Base-by-base conservation (phyloP, 2,888 invertebrate genomes). In the Parnassius apollo region DNA sequence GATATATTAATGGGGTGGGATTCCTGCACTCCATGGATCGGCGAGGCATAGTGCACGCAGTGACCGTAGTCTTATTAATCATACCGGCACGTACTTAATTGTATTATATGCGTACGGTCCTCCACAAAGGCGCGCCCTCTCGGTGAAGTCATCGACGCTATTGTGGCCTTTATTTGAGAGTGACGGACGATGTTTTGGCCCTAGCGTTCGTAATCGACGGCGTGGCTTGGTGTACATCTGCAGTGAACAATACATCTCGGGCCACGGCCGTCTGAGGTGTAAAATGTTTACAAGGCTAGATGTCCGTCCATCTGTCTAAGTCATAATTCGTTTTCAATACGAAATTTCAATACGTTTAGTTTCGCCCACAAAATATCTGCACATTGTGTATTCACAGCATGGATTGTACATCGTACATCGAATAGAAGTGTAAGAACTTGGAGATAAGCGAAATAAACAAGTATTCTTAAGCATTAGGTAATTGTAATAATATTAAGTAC, bases 1-100 rank as follows among this genome's bases (percentile, higher is more conserved):
- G 83, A 80, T 82, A 86, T 86, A 88, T 88, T 86, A 86, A 86
- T 86, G 80, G 83, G 80, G 77, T 78, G 73, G 77, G 78, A 85
- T 85, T 82, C 83, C 80, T 77, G 74, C 72, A 74, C 75, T 65
- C 67, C 69, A 63, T 66, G 60, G 68, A 62, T 64, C 62, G 59
- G 62, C 51, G 13, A 66, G 71, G 72, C 73, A 74, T 75, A 75
- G 76, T 72, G 75, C 75, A 76, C 74, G 66, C 69, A 69, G 66
- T 71, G 75, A 75, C 74, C 73, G 71, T 71, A 65, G 66, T 62
- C 65, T 69, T 80, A 88, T 88, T 84, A 86, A 87, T 88, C 87
- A 87, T 77, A 65, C 67, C 68, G 69, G 65, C 58, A 66, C 69
- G 53, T 42, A 70, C 69, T 71, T 73, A 75, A 81, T 81, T 82